Conservation (phyloP, 2,888 invertebrate species). For the Heliconius charithonia region DNA sequence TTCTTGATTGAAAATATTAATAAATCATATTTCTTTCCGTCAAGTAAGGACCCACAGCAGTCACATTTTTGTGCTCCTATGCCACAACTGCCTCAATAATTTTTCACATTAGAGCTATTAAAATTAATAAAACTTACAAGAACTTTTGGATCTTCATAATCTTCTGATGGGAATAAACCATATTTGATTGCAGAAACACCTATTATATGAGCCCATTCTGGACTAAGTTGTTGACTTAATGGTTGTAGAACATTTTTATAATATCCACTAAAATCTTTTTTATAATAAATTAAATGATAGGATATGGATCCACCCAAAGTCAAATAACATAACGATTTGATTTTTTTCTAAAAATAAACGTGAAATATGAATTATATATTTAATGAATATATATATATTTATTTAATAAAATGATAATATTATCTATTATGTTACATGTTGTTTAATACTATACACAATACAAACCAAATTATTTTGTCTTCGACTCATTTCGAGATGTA, state of each 20-base stretch:
- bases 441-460: constrained; percentile 9
- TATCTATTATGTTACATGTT: neutral
- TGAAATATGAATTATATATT: neutral
- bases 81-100: neutral
- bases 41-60: no score
- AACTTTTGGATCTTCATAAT: constrained; percentile 84
- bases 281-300: constrained; percentile 87
- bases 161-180: constrained; percentile 86
- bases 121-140: constrained; percentile 80
- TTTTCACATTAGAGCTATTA: neutral
- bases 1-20: no score
- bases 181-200: constrained; percentile 91
- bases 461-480: constrained; percentile 50
- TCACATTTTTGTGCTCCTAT: no score
- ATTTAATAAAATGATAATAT: neutral
- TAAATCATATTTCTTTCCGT: no score
- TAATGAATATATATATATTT: neutral
- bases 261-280: constrained; percentile 90
- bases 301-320: constrained; percentile 86
- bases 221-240: constrained; percentile 86
- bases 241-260: constrained; percentile 90
- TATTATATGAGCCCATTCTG: constrained; percentile 92
- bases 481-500: constrained; percentile 45
- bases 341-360: constrained; percentile 83
- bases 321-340: constrained; percentile 86